Evolutionary conservation across 92 coral and sea anemone genomes (phyloP), one percentile per base, ranked within the genome.

Genomic region (Porites evermanni): DNA sequence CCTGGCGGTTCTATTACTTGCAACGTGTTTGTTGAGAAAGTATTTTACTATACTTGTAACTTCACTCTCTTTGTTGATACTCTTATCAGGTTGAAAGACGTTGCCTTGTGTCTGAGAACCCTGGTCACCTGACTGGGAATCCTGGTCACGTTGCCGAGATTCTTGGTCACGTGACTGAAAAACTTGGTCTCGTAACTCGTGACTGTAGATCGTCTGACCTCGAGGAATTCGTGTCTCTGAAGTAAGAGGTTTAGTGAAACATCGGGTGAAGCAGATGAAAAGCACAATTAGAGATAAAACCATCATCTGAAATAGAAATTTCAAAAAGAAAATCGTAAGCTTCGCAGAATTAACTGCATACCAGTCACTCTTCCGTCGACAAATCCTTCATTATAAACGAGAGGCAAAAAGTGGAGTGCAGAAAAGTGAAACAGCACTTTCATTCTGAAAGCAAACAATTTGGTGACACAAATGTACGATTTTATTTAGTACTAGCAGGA

Each of bases 1-100:
- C 19, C 82, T 79, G 20, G 73, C 82, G 13, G 59, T 64, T 38
- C 82, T 71, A 63, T 79, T 20, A 65, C 65, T 58, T 59, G 72
- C 72, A 79, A 18, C n/a, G 10, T n/a, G 61, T 5, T 12, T 53
- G 3, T 75, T 32, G 6, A 56, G 65, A 16, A 53, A 23, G 23
- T 16, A 54, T 65, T 23, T 20, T 3, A 5, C 67, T 53, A 38
- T 64, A 11, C 75, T 54, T n/a, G 24, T 52, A 75, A 53, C 29
- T 7, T 67, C 44, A 53, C 29, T 44, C 82, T 50, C 75, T 26
- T 53, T 17, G 66, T 56, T 20, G 4, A 53, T 53, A 53, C 13
- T 53, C 54, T 67, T 64, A 53, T 80, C 75, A 2, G 66, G 23
- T 54, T 67, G 52, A 16, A 53, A 26, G 65, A 65, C 67, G 20